These are phyloP conservation scores for Rhinichthys osculus DNA, from an alignment of 2,797 vertebrate species.

Conservation along the genomic window DNA sequence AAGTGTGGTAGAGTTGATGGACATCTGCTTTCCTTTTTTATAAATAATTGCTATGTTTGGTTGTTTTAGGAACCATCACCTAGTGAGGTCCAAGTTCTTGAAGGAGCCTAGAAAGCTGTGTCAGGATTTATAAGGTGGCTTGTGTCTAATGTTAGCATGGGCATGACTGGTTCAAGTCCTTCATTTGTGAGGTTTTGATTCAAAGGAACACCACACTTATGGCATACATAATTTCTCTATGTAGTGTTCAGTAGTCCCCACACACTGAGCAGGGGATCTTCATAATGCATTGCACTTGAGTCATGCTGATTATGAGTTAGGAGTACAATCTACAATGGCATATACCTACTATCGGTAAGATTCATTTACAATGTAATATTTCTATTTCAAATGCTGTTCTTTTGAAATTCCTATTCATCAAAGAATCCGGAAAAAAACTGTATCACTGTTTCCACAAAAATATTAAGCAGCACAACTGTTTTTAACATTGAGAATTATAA, in stretches of 20 bases:
- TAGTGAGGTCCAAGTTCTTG: constrained; percentile 22
- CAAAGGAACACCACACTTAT: background rate
- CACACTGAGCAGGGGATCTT: background rate
- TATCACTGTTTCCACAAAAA: background rate
- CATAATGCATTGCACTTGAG: background rate
- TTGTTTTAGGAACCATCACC: constrained; percentile 45
- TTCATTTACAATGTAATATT: background rate
- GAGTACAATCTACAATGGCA: background rate
- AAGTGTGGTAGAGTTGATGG: constrained; percentile 37
- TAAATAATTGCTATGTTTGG: constrained; percentile 47
- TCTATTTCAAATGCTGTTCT: background rate
- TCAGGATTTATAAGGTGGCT: constrained; percentile 31
- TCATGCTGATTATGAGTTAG: background rate
- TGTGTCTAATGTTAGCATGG: constrained; percentile 22
- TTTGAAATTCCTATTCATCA: background rate
- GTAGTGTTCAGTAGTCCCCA: background rate
- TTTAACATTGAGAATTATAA: background rate
- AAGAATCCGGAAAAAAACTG: background rate
- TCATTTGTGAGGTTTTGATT: background rate
- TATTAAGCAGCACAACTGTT: background rate
- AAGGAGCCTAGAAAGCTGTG: constrained; percentile 16
- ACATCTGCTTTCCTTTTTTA: constrained; percentile 51
- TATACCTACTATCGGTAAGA: background rate
- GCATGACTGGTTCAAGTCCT: background rate
- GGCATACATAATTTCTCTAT: background rate